phyloP scores from a whole-genome alignment of 2,888 invertebrate genomes.

The Eristalinus sepulchralis region DNA sequence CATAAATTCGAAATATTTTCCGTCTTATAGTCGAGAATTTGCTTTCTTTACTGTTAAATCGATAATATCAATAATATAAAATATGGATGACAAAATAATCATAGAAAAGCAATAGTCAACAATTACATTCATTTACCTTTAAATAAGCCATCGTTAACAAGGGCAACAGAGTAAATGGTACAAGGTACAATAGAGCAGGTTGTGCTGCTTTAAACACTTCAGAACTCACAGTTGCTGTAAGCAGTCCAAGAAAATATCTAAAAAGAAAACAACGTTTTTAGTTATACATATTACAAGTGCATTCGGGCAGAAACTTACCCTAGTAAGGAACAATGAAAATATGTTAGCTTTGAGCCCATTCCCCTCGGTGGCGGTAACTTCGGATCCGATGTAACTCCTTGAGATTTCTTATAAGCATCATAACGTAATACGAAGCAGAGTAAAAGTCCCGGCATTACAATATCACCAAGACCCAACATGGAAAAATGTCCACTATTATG shows the following conservation, averaged over 20 bases:
- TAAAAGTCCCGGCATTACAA: conserved; percentile 97
- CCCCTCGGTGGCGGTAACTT: conserved; percentile 83
- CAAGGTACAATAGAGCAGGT: conserved; percentile 97
- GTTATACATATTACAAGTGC: not conserved
- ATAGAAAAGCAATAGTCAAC: not conserved
- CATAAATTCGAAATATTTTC: too few species aligned
- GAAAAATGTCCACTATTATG: conserved; percentile 98
- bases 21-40: too few species aligned
- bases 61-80: too few species aligned
- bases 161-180: conserved; percentile 98
- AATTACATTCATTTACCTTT: conserved; percentile 85
- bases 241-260: conserved; percentile 94
- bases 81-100: not conserved
- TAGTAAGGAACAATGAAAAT: conserved; percentile 98
- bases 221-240: conserved; percentile 98
- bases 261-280: not conserved
- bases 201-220: conserved; percentile 99
- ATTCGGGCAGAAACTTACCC: conserved; percentile 82
- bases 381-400: conserved; percentile 82
- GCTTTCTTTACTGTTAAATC: too few species aligned
- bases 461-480: conserved; percentile 93
- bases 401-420: conserved; percentile 97
- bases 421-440: conserved; percentile 98
- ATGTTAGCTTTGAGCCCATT: conserved; percentile 88
- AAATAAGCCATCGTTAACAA: conserved; percentile 98